Conservation (phyloP, 2,888 invertebrate genomes). For the Drosophila subsilvestris region DNA sequence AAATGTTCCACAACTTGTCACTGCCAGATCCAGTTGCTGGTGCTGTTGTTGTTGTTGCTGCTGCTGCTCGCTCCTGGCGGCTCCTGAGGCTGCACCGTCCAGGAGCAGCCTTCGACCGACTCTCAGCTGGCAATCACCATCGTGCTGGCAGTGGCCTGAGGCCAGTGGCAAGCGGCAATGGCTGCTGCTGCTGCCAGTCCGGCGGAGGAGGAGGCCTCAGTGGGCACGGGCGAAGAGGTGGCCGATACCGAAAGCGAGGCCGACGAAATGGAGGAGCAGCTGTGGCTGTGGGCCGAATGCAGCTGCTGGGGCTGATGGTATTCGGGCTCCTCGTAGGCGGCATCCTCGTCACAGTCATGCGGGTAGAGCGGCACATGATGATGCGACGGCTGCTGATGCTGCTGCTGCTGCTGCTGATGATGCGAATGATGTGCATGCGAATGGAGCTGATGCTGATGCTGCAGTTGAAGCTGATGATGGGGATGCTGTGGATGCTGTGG, state of each 20-base stretch:
- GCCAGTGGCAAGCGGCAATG: constrained; percentile 73
- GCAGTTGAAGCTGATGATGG: constrained; percentile 52
- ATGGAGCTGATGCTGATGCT: constrained; percentile 52
- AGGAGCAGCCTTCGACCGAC: constrained; percentile 60
- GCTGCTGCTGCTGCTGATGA: constrained; percentile 62
- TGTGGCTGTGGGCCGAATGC: constrained; percentile 65
- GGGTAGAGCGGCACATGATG: constrained; percentile 54
- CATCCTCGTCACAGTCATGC: constrained; percentile 69
- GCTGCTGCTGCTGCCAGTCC: constrained; percentile 1
- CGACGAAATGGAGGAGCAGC: constrained; percentile 72
- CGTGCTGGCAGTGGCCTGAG: constrained; percentile 80
- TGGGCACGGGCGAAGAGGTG: constrained; percentile 71
- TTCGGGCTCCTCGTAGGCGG: constrained; percentile 81
- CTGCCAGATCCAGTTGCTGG: constrained; percentile 80
- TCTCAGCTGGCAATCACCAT: constrained; percentile 84
- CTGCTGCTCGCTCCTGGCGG: constrained; percentile 68
- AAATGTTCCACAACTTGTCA: constrained; percentile 53
- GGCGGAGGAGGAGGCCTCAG: constrained; percentile 40
- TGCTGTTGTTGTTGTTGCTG: constrained; percentile 6
- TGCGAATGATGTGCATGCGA: constrained; percentile 64
- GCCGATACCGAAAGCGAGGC: constrained; percentile 18
- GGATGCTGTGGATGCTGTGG: constrained; percentile 28
- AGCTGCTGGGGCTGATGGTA: constrained; percentile 82
- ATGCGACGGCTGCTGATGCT: constrained; percentile 30
- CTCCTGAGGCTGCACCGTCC: constrained; percentile 75